phyloP scores from a whole-genome alignment of 2,888 invertebrate species.

The Digitonthophagus gazella region DNA sequence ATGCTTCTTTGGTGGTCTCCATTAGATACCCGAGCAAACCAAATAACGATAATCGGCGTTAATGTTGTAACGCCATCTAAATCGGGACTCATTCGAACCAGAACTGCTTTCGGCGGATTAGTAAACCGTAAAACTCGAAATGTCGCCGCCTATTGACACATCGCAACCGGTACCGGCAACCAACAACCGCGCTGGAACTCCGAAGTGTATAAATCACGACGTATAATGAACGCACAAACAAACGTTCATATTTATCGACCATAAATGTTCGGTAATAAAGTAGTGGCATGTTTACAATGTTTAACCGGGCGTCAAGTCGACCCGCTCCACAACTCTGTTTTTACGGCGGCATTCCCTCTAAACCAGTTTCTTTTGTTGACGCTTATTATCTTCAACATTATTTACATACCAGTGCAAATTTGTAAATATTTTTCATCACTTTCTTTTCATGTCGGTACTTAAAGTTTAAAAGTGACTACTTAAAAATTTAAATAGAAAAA shows the following conservation, averaged over 20 bases:
- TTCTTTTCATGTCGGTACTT: no score
- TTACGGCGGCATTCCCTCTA: neutral
- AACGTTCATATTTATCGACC: slow-evolving; percentile 39
- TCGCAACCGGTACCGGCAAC: slow-evolving; percentile 10
- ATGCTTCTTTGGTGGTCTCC: slow-evolving; percentile 25
- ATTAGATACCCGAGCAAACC: slow-evolving; percentile 9
- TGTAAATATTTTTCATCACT: no score
- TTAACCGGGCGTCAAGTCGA: slow-evolving; percentile 24
- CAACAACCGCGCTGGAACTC: slow-evolving; percentile 18
- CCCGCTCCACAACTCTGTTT: neutral
- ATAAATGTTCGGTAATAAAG: slow-evolving; percentile 40
- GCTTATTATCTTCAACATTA: neutral
- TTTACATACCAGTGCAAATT: neutral
- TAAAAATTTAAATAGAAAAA: neutral
- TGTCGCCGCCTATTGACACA: neutral
- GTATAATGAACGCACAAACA: slow-evolving; percentile 33
- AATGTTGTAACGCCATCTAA: neutral
- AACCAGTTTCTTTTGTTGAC: neutral
- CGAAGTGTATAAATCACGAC: slow-evolving; percentile 24
- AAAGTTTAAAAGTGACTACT: neutral
- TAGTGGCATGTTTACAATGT: slow-evolving; percentile 34
- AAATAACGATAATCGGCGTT: neutral
- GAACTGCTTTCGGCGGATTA: neutral
- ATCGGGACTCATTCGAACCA: neutral
- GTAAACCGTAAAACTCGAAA: neutral